These are phyloP conservation scores for Arrhamphus sclerolepis DNA, from an alignment of 2,797 vertebrate genomes.

Conservation along the genomic window DNA sequence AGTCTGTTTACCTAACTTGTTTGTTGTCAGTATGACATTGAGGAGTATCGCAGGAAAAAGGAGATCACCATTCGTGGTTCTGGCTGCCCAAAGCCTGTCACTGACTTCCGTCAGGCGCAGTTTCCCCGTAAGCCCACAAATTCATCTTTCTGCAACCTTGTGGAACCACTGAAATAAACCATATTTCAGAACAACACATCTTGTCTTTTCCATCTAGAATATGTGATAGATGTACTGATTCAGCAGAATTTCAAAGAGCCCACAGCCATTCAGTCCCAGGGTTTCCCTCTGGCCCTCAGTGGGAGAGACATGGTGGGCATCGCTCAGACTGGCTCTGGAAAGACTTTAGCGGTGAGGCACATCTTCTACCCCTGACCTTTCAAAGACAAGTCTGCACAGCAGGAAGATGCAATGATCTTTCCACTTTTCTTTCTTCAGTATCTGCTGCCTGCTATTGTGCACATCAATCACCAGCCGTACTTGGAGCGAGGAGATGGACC, in stretches of 20 bases:
- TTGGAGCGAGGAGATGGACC: constrained; percentile 95
- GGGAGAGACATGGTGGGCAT: constrained; percentile 97
- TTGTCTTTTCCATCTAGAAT: constrained; percentile 77
- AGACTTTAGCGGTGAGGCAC: constrained; percentile 88
- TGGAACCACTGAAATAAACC: background rate
- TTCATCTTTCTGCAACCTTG: background rate
- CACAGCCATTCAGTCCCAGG: constrained; percentile 95
- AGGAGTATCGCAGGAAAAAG: constrained; percentile 91
- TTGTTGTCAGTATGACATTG: constrained; percentile 86
- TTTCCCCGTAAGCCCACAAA: constrained; percentile 89
- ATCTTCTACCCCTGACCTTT: background rate
- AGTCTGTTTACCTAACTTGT: no score
- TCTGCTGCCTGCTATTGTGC: constrained; percentile 93
- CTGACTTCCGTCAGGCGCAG: constrained; percentile 88
- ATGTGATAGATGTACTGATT: constrained; percentile 92
- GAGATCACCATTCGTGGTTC: constrained; percentile 93
- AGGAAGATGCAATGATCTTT: background rate
- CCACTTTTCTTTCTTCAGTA: constrained; percentile 77
- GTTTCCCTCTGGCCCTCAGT: constrained; percentile 92
- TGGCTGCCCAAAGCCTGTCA: constrained; percentile 88
- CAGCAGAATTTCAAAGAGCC: constrained; percentile 96
- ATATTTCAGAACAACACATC: no score
- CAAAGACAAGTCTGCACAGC: background rate
- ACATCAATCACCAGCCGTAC: constrained; percentile 97
- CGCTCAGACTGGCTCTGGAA: constrained; percentile 95